Evolutionary conservation across 2,113 vertebrate species (phyloP), one percentile per base, ranked within the genome.

Genomic region (Eubucco bourcierii): DNA sequence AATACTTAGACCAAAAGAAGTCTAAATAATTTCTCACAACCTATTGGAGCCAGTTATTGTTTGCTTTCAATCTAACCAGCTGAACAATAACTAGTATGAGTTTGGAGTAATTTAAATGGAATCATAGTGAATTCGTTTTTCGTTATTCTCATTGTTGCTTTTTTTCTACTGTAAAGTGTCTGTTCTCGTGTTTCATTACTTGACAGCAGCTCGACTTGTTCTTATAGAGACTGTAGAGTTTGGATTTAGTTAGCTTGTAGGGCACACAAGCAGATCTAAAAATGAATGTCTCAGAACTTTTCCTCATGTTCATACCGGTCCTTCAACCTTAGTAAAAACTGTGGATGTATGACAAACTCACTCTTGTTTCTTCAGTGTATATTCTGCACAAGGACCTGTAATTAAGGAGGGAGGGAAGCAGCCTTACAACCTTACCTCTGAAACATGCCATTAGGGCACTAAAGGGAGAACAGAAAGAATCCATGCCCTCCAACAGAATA

Each of bases 321-420:
- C 23, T 75, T 83, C 64, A 87, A 72, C 20, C 56, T 64, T 13
- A 15, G 12, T 70, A 24, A 95, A 83, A 89, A 59, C 33, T 47
- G 16, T 78, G 56, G 56, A 47, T 19, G 10, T 19, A 39, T 17
- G 31, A 83, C 53, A 80, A 90, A 84, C 14, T 41, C 8, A 0
- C 1, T 4, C 5, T 66, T 56, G 4, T 4, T 85, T 81, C 27
- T 90, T 18, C n/a, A 34, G 33, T 11, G 2, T n/a, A 53, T 50
- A 52, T 61, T 76, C 33, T 76, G 82, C 64, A 78, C 20, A 60
- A 84, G 37, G 37, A 90, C 50, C 25, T 78, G 25, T 82, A 93
- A 94, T 88, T 95, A 91, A 87, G 93, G 34, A 63, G 56, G 61
- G 90, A 94, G 87, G 27, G 65, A 91, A 87, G 24, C 10, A 91